phyloP scores from a whole-genome alignment of 37 sponge, comb jelly and placozoan species.

The Beroe forskalii region DNA sequence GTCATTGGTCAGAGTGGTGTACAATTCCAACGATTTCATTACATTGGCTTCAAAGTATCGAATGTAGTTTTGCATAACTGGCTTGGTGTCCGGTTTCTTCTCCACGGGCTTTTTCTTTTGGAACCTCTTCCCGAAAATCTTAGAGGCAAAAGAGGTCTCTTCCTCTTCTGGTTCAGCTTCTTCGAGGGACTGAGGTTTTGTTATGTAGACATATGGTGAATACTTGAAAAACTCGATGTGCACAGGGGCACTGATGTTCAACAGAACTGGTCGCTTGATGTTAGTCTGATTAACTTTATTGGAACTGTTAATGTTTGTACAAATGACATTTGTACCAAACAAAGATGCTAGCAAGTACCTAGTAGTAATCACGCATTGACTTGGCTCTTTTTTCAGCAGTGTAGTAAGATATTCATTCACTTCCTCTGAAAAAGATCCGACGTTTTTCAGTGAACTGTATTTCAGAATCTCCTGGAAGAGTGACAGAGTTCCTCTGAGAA shows the following conservation, averaged over 20 bases:
- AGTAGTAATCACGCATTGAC: conserved; percentile 38
- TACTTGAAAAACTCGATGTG: conserved; percentile 53
- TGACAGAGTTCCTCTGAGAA: conserved; percentile 45
- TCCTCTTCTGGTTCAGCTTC: not conserved
- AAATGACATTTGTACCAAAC: conserved; percentile 56
- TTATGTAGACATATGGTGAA: conserved; percentile 53
- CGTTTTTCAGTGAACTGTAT: conserved; percentile 57
- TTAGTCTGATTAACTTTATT: not conserved
- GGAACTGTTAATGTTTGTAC: not conserved
- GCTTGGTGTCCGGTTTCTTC: conserved; percentile 1
- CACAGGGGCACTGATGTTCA: not conserved
- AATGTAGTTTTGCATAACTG: conserved; percentile 62
- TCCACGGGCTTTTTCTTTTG: conserved; percentile 10
- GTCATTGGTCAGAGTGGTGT: conserved; percentile 31
- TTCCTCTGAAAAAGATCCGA: conserved; percentile 47
- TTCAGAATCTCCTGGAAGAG: conserved; percentile 47
- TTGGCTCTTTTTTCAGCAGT: conserved; percentile 57
- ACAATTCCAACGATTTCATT: conserved; percentile 38
- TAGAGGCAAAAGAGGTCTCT: conserved; percentile 21
- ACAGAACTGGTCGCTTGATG: conserved; percentile 4
- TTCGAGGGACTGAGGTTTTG: not conserved
- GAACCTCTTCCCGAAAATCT: conserved; percentile 55
- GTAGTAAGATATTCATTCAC: conserved; percentile 30
- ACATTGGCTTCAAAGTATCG: conserved; percentile 40
- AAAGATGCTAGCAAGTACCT: conserved; percentile 30